Evolutionary conservation across 2,797 vertebrate species (phyloP).

Genomic region (Anguilla anguilla): DNA sequence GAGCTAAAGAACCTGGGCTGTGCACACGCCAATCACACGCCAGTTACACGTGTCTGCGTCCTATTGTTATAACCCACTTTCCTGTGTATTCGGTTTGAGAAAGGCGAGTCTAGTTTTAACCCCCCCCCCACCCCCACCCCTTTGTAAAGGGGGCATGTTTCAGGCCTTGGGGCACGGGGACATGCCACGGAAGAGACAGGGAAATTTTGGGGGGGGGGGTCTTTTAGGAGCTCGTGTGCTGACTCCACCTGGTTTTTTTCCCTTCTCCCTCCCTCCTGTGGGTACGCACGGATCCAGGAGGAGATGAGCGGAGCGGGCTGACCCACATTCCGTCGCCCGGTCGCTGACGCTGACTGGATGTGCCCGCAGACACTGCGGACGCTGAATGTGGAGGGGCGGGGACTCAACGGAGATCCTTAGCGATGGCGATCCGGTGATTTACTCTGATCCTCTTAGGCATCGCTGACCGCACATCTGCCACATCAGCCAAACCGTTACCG

Average conservation of each 20-base stretch:
- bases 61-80: neutral
- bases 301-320: conserved; percentile 46
- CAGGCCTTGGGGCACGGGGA: neutral
- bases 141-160: neutral
- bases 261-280: conserved; percentile 46
- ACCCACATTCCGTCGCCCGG: conserved; percentile 61
- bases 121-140: neutral
- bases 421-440: neutral
- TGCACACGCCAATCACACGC: conserved; percentile 51
- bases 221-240: neutral
- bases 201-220: neutral
- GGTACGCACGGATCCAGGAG: conserved; percentile 42
- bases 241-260: conserved; percentile 5
- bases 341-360: conserved; percentile 51
- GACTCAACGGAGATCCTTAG: neutral
- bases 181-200: neutral
- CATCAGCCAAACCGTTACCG: neutral
- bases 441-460: conserved; percentile 5
- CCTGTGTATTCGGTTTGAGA: neutral
- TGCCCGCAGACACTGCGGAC: neutral
- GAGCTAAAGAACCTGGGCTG: neutral
- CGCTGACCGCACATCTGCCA: neutral
- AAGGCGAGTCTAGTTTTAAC: neutral
- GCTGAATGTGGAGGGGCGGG: conserved; percentile 32
- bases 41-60: conserved; percentile 47